phyloP scores from a whole-genome alignment of 2,797 vertebrate genomes.

The Parauchenoglanis ngamensis region DNA sequence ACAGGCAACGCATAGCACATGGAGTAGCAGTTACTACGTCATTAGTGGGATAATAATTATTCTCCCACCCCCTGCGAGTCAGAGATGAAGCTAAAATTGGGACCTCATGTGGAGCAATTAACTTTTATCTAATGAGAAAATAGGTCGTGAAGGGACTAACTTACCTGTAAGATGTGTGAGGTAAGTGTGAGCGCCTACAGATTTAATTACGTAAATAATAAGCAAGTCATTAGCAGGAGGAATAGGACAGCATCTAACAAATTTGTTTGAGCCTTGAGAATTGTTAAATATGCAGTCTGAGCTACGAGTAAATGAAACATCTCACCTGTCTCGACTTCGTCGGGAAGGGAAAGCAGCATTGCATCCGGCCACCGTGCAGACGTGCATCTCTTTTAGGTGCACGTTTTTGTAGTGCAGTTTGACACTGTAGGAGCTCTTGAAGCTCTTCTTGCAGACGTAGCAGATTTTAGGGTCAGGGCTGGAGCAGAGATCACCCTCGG shows the following conservation, averaged over 20 bases:
- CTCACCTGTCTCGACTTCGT: slow-evolving; percentile 99
- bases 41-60: slow-evolving; percentile 57
- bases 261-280: slow-evolving; percentile 4
- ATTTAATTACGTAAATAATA: slow-evolving; percentile 31
- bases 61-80: slow-evolving; percentile 23
- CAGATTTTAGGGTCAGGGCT: slow-evolving; percentile 98
- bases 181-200: slow-evolving; percentile 24
- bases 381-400: slow-evolving; percentile 99
- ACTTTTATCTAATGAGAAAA: slow-evolving; percentile 39
- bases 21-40: slow-evolving; percentile 61
- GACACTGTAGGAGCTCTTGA: slow-evolving; percentile 99
- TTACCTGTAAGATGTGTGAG: slow-evolving; percentile 34
- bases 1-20: slow-evolving; percentile 67
- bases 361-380: slow-evolving; percentile 98
- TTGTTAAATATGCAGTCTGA: neutral
- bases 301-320: neutral
- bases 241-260: neutral
- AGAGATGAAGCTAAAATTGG: slow-evolving; percentile 47
- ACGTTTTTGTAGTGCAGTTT: slow-evolving; percentile 99
- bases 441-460: slow-evolving; percentile 99
- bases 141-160: slow-evolving; percentile 26
- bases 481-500: slow-evolving; percentile 92
- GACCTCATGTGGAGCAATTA: slow-evolving; percentile 44
- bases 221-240: slow-evolving; percentile 10
- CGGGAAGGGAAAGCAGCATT: slow-evolving; percentile 98